Base-by-base conservation (phyloP, 2,113 vertebrate genomes). In the Ciconia boyciana region DNA sequence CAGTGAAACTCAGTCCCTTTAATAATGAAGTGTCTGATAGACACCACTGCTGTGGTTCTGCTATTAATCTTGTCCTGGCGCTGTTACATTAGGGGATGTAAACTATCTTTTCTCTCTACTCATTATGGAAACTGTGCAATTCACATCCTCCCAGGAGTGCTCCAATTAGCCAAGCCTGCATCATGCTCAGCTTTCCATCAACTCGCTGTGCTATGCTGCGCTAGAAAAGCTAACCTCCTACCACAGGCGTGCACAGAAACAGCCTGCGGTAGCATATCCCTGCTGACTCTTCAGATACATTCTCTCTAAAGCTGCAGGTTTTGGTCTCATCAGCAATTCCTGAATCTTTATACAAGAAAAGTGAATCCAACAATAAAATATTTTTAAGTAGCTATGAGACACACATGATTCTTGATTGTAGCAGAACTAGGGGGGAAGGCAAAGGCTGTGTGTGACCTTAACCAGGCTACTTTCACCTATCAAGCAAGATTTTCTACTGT, bases 81-180 rank as follows among this genome's bases (percentile, higher is more conserved):
- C 93, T 87, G 93, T 83, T 96, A 93, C 78, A 86, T 96, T 88
- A 95, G 87, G 62, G 75, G 82, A 95, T 71, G 89, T 95, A 97
- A 97, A 97, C 97, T 96, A 95, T 90, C 84, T 94, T 97, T 96
- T 91, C 91, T 91, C 87, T 97, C 93, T 55, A 91, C 91, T 96
- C 93, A 90, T 97, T 95, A 97, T 86, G 87, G 89, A 96, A 96
- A 90, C 93, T 64, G 62, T 71, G 82, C 95, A 96, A 86, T 96
- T 97, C 95, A 83, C 60, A 94, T 96, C 94, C 94, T 97, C 89
- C 95, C 97, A 97, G 94, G 95, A 97, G 96, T 90, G 95, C 71
- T 96, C 93, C 95, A 96, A 96, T 96, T 97, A 97, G 97, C 89
- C 62, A 76, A 90, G 91, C 87, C 89, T 74, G 91, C 78, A 94